phyloP scores from a whole-genome alignment of 2,888 invertebrate species.

The Apeira syringaria region DNA sequence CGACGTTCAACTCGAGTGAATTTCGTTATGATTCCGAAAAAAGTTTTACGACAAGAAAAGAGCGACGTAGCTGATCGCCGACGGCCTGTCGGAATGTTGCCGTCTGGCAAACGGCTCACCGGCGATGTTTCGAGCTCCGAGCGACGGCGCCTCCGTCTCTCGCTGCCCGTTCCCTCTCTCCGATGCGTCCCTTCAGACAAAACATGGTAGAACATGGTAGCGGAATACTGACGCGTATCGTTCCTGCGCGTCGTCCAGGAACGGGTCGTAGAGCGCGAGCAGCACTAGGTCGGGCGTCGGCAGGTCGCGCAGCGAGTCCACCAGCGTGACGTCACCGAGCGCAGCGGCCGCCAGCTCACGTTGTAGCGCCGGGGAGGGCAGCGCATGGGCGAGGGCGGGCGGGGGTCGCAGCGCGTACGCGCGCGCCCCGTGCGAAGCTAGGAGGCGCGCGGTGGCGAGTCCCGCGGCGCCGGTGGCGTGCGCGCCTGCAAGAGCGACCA shows the following conservation, averaged over 20 bases:
- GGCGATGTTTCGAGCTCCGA: too few relatives aligned
- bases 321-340: constrained; percentile 50
- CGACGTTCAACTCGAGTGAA: too few relatives aligned
- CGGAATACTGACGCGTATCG: constrained; percentile 55
- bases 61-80: too few relatives aligned
- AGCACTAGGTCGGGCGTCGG: constrained; percentile 23
- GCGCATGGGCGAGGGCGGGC: constrained; percentile 54
- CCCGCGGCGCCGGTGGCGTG: constrained; percentile 84
- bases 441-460: constrained; percentile 90
- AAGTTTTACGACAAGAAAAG: too few relatives aligned
- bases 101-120: too few relatives aligned
- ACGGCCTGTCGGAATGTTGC: too few relatives aligned
- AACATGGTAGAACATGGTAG: too few relatives aligned
- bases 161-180: too few relatives aligned
- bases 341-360: constrained; percentile 34
- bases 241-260: constrained; percentile 27
- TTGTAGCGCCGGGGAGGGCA: constrained; percentile 52
- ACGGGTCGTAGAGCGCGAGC: constrained; percentile 19
- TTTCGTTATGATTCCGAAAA: too few relatives aligned
- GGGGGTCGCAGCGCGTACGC: constrained; percentile 83
- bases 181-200: too few relatives aligned
- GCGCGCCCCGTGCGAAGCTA: constrained; percentile 92
- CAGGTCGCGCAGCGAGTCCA: constrained; percentile 53
- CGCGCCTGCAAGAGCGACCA: constrained; percentile 89
- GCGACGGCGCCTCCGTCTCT: too few relatives aligned